Evolutionary conservation across 2,113 vertebrate species (phyloP).

Genomic region (Ia io): DNA sequence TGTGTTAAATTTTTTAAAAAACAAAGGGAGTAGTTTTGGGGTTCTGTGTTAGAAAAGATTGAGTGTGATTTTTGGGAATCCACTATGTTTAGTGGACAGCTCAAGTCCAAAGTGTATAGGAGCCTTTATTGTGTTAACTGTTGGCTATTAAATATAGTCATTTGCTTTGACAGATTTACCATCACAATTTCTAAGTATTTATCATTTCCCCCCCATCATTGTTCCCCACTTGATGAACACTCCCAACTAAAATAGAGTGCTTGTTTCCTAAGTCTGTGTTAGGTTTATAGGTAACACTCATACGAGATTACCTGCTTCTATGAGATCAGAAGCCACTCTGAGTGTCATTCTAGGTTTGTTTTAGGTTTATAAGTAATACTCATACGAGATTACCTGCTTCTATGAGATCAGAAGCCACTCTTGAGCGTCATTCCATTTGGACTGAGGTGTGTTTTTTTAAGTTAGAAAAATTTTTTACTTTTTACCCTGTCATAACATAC

Average conservation of each 20-base stretch:
- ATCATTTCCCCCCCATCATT: not conserved
- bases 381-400: not conserved
- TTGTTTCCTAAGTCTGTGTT: not conserved
- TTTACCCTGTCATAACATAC: not conserved
- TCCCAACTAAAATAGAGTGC: not conserved
- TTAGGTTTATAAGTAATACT: not conserved
- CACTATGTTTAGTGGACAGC: not conserved
- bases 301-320: not conserved
- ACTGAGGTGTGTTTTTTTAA: not conserved
- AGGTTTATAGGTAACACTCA: not conserved
- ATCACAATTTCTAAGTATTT: not conserved
- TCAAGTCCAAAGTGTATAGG: not conserved
- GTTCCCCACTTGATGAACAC: not conserved
- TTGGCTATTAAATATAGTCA: not conserved
- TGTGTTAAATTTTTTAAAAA: not conserved
- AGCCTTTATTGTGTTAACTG: not conserved
- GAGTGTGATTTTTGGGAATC: not conserved
- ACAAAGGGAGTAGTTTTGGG: not conserved
- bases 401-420: not conserved
- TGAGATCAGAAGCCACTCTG: not conserved
- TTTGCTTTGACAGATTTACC: not conserved
- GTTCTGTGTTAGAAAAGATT: not conserved
- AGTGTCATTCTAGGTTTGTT: not conserved
- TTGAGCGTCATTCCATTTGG: not conserved
- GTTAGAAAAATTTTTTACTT: not conserved